These are phyloP conservation scores for Callyntrura guangdongensis DNA, from an alignment of 2,888 invertebrate genomes.

Conservation along the genomic window DNA sequence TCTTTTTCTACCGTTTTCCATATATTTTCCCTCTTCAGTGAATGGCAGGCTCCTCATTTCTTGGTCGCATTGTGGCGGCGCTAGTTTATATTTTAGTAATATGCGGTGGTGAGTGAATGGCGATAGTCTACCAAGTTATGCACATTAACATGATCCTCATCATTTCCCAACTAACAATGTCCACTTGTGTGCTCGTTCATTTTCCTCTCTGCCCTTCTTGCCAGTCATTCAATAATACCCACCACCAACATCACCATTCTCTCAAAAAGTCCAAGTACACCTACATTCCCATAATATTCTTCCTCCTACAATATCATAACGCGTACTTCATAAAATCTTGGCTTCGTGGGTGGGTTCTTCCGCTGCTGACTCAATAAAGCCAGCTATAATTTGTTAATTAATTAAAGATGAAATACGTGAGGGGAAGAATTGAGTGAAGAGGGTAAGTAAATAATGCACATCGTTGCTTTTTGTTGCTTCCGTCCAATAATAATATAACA, in stretches of 20 bases:
- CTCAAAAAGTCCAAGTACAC: background rate
- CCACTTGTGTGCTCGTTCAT: constrained; percentile 21
- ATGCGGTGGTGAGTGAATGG: background rate
- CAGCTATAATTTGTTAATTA: constrained; percentile 81
- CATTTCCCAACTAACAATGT: constrained; percentile 25
- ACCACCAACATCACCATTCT: background rate
- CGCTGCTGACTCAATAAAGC: constrained; percentile 70
- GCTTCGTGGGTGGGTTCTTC: constrained; percentile 59
- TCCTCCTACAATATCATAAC: background rate
- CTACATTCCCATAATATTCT: background rate
- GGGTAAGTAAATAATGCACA: constrained; percentile 74
- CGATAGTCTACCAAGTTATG: background rate
- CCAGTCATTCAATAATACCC: background rate
- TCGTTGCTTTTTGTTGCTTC: constrained; percentile 24
- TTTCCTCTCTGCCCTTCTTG: constrained; percentile 4
- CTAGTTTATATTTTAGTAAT: constrained; percentile 15
- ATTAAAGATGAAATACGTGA: constrained; percentile 79
- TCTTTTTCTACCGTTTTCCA: background rate
- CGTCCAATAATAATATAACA: constrained; percentile 21
- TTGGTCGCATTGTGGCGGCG: constrained; percentile 28
- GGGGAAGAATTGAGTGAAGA: constrained; percentile 72
- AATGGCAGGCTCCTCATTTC: constrained; percentile 24
- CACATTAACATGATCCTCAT: constrained; percentile 1
- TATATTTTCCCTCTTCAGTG: background rate
- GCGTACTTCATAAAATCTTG: constrained; percentile 63